A percentile compares a stretch with the other conserved stretches of the same genome.
phyloP scores from a whole-genome alignment of 1,140 invertebrate species.

The Pygmarrhopalites habei region DNA sequence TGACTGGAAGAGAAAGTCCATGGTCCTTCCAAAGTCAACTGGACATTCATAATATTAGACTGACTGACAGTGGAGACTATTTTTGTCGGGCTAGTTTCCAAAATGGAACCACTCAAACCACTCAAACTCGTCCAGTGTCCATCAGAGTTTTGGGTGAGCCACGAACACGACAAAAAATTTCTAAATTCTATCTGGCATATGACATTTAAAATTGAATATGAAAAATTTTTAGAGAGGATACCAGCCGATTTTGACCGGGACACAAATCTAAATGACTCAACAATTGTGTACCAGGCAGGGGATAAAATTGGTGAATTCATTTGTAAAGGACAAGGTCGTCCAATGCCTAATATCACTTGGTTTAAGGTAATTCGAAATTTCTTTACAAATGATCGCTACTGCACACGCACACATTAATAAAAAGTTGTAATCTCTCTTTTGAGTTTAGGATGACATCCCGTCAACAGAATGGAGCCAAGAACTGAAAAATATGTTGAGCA shows the following conservation, averaged over 20 bases:
- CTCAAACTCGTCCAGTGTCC: not conserved
- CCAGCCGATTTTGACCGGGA: not conserved
- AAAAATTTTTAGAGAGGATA: not conserved
- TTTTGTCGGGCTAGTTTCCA: not conserved
- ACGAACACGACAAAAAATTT: not conserved
- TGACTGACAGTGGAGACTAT: not conserved
- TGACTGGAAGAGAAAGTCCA: too few relatives aligned
- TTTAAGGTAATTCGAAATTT: slow-evolving; percentile 40
- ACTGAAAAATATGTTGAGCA: slow-evolving; percentile 2
- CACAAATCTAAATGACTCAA: slow-evolving; percentile 29
- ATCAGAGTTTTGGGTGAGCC: not conserved
- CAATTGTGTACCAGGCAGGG: slow-evolving; percentile 6
- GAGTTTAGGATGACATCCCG: not conserved
- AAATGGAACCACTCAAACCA: not conserved
- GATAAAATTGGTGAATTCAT: slow-evolving; percentile 3
- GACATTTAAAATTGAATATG: too few relatives aligned
- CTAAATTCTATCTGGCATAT: too few relatives aligned
- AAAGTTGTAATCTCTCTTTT: slow-evolving; percentile 10
- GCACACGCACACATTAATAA: slow-evolving; percentile 4
- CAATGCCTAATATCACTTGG: slow-evolving; percentile 42
- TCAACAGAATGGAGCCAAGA: slow-evolving; percentile 18
- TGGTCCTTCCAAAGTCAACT: too few relatives aligned
- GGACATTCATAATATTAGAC: too few relatives aligned
- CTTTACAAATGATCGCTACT: not conserved
- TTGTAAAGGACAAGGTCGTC: slow-evolving; percentile 41